Conservation (phyloP, 1,140 invertebrate species). For the Phthorimaea operculella region DNA sequence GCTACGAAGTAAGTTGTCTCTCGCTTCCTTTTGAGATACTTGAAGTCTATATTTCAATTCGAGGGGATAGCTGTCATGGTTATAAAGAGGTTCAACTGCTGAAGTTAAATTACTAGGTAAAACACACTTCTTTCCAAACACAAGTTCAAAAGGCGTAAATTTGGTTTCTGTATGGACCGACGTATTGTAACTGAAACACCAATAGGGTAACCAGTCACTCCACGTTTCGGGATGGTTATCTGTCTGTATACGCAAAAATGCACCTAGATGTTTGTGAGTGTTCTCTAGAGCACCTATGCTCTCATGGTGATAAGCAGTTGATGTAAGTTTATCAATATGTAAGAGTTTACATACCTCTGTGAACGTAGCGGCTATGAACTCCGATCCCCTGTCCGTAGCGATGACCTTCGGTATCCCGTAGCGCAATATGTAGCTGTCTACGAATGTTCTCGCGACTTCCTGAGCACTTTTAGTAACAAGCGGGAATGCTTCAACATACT, state of each 20-base stretch:
- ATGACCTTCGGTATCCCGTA: not conserved
- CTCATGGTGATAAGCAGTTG: slow-evolving; percentile 3
- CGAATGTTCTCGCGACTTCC: not conserved
- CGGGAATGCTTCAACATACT: slow-evolving; percentile 4
- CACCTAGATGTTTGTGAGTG: not conserved
- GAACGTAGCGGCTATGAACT: not conserved
- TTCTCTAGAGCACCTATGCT: slow-evolving; percentile 3
- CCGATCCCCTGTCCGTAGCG: not conserved
- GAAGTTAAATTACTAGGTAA: slow-evolving; percentile 1
- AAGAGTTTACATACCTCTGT: not conserved
- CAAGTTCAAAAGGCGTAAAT: not conserved
- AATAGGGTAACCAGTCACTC: slow-evolving; percentile 1
- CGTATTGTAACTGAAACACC: slow-evolving; percentile 1
- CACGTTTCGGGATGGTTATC: not conserved
- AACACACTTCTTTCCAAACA: slow-evolving; percentile 1
- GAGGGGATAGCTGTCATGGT: not conserved
- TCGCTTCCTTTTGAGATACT: not conserved
- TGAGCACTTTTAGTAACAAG: not conserved
- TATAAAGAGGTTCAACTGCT: not conserved
- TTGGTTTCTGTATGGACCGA: not conserved
- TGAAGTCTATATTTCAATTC: slow-evolving; percentile 1
- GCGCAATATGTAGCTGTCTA: not conserved
- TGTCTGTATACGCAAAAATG: not conserved
- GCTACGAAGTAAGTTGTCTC: not conserved
- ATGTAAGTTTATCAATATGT: not conserved